These are phyloP conservation scores for Drosophila ambigua DNA, from an alignment of 1,140 invertebrate species.

Conservation along the genomic window DNA sequence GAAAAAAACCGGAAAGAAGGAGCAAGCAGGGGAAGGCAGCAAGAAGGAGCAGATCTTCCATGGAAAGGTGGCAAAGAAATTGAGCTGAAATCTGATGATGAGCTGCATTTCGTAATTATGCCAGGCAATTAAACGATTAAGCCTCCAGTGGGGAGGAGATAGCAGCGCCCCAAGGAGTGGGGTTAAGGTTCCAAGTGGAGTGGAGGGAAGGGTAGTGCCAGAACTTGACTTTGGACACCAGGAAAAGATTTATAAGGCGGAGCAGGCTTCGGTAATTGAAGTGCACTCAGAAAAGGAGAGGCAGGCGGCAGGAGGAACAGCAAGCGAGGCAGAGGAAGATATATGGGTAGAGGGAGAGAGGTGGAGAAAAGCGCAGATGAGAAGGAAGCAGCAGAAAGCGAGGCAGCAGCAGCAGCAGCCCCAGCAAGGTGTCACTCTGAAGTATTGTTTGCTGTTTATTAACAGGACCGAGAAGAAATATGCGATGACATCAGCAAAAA, in stretches of 20 bases:
- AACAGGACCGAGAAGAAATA: conserved; percentile 25
- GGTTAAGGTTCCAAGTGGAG: too few species aligned
- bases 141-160: conserved; percentile 28
- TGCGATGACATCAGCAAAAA: conserved; percentile 31
- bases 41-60: too few species aligned
- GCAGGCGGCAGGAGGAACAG: conserved; percentile 1
- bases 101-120: conserved; percentile 81
- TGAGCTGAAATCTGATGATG: conserved; percentile 79
- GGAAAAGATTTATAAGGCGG: conserved; percentile 53
- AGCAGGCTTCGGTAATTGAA: conserved; percentile 60
- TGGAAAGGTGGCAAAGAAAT: conserved; percentile 49
- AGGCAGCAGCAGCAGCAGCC: background rate
- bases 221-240: conserved; percentile 23
- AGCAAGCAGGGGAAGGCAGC: background rate
- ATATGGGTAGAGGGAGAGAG: background rate
- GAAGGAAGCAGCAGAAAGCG: background rate
- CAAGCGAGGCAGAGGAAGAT: background rate
- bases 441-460: background rate
- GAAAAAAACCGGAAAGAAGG: conserved; percentile 3
- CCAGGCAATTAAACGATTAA: conserved; percentile 81
- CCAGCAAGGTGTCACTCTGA: too few species aligned
- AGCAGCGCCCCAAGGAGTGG: background rate
- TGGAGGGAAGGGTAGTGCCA: background rate
- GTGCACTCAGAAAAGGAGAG: conserved; percentile 21
- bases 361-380: too few species aligned